A percentile compares a stretch with the other conserved stretches of the same genome.
phyloP scores from a whole-genome alignment of 2,797 vertebrate genomes.

The Coranthus polyacanthus region DNA sequence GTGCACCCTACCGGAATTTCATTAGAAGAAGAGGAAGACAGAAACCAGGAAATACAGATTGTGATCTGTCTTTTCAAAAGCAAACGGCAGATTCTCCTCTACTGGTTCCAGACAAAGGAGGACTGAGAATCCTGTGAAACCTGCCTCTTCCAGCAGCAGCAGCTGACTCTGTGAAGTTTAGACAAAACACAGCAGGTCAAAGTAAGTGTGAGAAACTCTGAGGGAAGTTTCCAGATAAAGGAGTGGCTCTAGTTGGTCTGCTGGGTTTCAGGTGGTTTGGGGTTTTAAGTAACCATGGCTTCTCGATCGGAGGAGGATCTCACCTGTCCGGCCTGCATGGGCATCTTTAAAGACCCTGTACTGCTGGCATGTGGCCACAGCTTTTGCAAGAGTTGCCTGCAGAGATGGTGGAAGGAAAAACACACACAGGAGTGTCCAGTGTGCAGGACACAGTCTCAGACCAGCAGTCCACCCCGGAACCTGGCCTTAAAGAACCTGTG shows the following conservation, averaged over 20 bases:
- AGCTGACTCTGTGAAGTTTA: too few species aligned
- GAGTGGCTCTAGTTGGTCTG: too few species aligned
- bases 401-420: slow-evolving; percentile 32
- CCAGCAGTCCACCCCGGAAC: slow-evolving; percentile 24
- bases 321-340: slow-evolving; percentile 24
- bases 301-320: slow-evolving; percentile 24
- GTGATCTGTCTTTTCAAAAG: not conserved
- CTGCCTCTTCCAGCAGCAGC: not conserved
- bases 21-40: too few species aligned
- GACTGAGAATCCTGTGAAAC: too few species aligned
- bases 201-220: too few species aligned
- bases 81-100: not conserved
- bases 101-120: not conserved
- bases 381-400: slow-evolving; percentile 44
- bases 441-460: slow-evolving; percentile 3
- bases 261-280: too few species aligned
- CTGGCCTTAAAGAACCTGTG: slow-evolving; percentile 44
- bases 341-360: slow-evolving; percentile 38
- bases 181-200: too few species aligned
- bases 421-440: slow-evolving; percentile 12
- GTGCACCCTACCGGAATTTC: too few species aligned
- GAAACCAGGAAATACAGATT: slow-evolving; percentile 12
- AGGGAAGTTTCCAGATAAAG: too few species aligned
- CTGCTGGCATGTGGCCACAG: slow-evolving; percentile 46
- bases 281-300: slow-evolving; percentile 37